phyloP scores from a whole-genome alignment of 2,888 invertebrate species.

The Sesia bembeciformis region DNA sequence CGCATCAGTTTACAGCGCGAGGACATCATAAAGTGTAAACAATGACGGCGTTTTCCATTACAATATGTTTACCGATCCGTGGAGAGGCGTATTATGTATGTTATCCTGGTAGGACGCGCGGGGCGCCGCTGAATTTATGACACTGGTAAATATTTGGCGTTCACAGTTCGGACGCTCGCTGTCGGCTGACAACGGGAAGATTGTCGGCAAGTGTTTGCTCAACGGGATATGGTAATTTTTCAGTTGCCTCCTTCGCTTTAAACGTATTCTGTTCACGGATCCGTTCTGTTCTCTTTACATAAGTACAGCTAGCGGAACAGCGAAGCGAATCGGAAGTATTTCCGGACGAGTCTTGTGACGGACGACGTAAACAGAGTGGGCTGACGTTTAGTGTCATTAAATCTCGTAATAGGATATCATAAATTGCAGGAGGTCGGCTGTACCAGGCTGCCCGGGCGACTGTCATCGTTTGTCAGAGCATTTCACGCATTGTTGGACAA shows the following conservation, averaged over 20 bases:
- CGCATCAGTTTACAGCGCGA: conserved; percentile 60
- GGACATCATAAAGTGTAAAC: conserved; percentile 73
- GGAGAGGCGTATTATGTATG: conserved; percentile 70
- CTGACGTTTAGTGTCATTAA: conserved; percentile 70
- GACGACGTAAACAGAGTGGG: conserved; percentile 44
- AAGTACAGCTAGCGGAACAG: conserved; percentile 14
- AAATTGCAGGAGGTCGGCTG: conserved; percentile 68
- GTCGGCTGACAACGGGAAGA: conserved; percentile 67
- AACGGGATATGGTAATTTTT: conserved; percentile 64
- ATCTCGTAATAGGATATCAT: conserved; percentile 73
- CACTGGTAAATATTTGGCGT: conserved; percentile 71
- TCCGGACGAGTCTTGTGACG: conserved; percentile 34
- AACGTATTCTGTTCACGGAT: conserved; percentile 46
- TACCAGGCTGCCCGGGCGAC: conserved; percentile 54
- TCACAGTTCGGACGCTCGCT: conserved; percentile 55
- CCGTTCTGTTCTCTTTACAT: conserved; percentile 29
- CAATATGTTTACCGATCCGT: conserved; percentile 74
- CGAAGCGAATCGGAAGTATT: conserved; percentile 21
- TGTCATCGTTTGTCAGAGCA: conserved; percentile 75
- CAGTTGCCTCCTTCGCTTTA: conserved; percentile 34
- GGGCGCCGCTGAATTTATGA: conserved; percentile 63
- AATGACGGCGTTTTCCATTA: conserved; percentile 73
- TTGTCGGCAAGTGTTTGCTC: conserved; percentile 64
- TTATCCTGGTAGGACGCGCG: conserved; percentile 66
- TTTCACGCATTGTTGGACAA: conserved; percentile 75